These are phyloP conservation scores for Hozukius guyotensis DNA, from an alignment of 2,797 vertebrate species.

Conservation along the genomic window DNA sequence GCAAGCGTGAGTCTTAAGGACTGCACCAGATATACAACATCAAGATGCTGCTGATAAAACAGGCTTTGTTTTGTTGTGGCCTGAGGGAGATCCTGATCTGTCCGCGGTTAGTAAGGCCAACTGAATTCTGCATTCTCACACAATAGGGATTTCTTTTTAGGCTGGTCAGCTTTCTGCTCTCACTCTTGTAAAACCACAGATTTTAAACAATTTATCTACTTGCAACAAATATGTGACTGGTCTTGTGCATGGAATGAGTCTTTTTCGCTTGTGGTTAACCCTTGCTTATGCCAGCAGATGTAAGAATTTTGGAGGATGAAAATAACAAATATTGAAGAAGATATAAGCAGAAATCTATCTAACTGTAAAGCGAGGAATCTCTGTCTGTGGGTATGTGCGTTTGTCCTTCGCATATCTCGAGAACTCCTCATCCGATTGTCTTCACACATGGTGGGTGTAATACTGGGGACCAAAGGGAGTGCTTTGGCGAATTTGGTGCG, in stretches of 20 bases:
- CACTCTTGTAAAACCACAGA: not conserved
- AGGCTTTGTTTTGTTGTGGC: constrained; percentile 17
- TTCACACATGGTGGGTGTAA: no score
- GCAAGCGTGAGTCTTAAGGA: not conserved
- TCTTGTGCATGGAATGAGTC: not conserved
- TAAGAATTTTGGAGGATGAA: not conserved
- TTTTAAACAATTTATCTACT: not conserved
- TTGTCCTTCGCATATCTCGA: no score
- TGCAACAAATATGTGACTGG: not conserved
- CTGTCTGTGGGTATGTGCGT: no score
- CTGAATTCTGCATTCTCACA: constrained; percentile 12
- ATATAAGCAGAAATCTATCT: not conserved
- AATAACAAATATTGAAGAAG: not conserved
- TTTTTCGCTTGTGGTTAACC: not conserved
- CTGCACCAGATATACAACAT: constrained; percentile 1
- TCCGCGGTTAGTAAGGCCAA: not conserved
- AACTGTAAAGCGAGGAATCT: no score
- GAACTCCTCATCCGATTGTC: rapidly evolving
- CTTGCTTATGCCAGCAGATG: not conserved
- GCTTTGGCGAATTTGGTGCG: no score
- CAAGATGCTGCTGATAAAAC: constrained; percentile 33
- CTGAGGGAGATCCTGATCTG: constrained; percentile 16
- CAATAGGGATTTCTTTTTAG: not conserved
- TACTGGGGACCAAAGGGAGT: no score
- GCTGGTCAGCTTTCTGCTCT: not conserved